These are phyloP conservation scores for Drosophila fulvimacula DNA, from an alignment of 2,888 invertebrate species.

Conservation along the genomic window DNA sequence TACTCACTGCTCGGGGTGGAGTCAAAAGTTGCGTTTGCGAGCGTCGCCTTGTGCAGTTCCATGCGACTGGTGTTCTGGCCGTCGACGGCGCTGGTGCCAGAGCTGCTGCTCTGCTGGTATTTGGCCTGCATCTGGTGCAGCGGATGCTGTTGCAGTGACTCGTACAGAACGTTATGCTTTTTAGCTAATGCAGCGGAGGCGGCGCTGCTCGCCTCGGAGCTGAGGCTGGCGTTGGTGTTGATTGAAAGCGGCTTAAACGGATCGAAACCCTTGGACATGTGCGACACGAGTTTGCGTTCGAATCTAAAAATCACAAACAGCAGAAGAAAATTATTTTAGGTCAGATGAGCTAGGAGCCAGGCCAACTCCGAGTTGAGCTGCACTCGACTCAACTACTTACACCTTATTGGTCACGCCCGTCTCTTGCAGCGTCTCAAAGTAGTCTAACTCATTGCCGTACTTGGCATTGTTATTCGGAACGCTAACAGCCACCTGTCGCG, in stretches of 20 bases:
- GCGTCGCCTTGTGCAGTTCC: conserved; percentile 83
- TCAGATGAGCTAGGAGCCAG: neutral
- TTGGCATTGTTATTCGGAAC: conserved; percentile 67
- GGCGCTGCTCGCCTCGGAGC: conserved; percentile 45
- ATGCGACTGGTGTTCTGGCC: conserved; percentile 81
- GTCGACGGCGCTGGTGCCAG: conserved; percentile 69
- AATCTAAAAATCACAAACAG: conserved; percentile 56
- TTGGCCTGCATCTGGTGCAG: conserved; percentile 74
- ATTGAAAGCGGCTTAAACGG: conserved; percentile 84
- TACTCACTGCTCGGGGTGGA: conserved; percentile 71
- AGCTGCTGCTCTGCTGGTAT: conserved; percentile 53
- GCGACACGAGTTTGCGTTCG: conserved; percentile 83
- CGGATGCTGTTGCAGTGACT: conserved; percentile 82
- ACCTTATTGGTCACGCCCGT: conserved; percentile 84
- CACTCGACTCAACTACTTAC: conserved; percentile 60
- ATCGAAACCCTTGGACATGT: conserved; percentile 83
- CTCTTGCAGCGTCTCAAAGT: conserved; percentile 83
- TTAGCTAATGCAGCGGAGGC: conserved; percentile 50
- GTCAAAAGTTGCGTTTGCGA: conserved; percentile 82
- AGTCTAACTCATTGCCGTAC: conserved; percentile 82
- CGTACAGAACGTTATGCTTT: conserved; percentile 80
- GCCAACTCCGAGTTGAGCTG: neutral
- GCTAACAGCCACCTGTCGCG: conserved; percentile 59
- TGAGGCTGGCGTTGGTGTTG: conserved; percentile 68
- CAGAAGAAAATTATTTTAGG: neutral